A percentile compares a stretch with the other conserved stretches of the same genome.
phyloP scores from a whole-genome alignment of 92 coral and sea anemone species.

The Porites rus region DNA sequence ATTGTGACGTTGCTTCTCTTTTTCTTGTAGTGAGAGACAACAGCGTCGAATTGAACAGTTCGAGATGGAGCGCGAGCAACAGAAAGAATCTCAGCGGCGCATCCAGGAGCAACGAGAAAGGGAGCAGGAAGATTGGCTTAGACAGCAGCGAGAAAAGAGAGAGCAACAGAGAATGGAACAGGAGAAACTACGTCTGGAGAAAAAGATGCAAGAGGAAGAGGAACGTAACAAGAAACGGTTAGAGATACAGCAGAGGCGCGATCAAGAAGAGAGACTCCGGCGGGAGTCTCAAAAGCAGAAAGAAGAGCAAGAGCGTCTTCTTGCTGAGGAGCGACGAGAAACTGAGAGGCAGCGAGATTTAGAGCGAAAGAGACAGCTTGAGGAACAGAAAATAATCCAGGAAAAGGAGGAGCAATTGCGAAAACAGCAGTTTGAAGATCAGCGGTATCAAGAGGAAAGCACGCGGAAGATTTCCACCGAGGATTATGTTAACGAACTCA shows the following conservation, averaged over 20 bases:
- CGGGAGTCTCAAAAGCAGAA: slow-evolving; percentile 61
- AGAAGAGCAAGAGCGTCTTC: slow-evolving; percentile 56
- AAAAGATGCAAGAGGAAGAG: slow-evolving; percentile 81
- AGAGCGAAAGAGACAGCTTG: slow-evolving; percentile 68
- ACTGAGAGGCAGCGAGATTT: slow-evolving; percentile 72
- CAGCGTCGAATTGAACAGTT: slow-evolving; percentile 58
- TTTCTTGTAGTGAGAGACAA: slow-evolving; percentile 45
- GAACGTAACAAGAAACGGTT: slow-evolving; percentile 62
- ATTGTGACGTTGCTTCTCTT: not conserved
- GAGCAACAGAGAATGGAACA: slow-evolving; percentile 76
- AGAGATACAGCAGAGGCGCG: slow-evolving; percentile 78
- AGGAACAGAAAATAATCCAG: slow-evolving; percentile 73
- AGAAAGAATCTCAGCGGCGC: slow-evolving; percentile 69
- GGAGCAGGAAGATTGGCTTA: slow-evolving; percentile 78
- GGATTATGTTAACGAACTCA: slow-evolving; percentile 83
- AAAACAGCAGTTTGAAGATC: slow-evolving; percentile 82
- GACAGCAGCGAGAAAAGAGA: slow-evolving; percentile 72
- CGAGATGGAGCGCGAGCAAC: slow-evolving; percentile 83
- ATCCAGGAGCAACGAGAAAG: slow-evolving; percentile 66
- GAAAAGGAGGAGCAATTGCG: slow-evolving; percentile 95
- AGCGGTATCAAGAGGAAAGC: slow-evolving; percentile 67
- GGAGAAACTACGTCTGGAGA: slow-evolving; percentile 69
- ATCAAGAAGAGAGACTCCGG: slow-evolving; percentile 77
- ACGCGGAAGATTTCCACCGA: slow-evolving; percentile 50
- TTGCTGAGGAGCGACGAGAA: slow-evolving; percentile 74